Base-by-base conservation (phyloP, 2,113 vertebrate species). In the Balaenoptera acutorostrata region DNA sequence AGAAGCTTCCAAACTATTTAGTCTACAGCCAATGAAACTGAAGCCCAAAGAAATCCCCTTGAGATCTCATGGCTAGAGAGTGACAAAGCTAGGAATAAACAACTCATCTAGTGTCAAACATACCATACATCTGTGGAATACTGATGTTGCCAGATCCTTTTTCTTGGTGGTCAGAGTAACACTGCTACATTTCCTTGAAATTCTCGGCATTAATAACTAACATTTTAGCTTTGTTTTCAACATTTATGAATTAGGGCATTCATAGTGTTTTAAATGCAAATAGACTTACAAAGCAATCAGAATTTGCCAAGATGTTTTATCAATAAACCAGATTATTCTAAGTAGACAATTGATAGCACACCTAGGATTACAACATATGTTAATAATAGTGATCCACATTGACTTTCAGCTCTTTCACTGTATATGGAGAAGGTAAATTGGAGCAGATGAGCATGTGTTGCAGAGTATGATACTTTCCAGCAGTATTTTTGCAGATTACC, bases 141-240 rank as follows among this genome's bases (percentile, higher is more conserved):
- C 8, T 61, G 36, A 52, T 63, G 23, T 20, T 57, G 83, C 69
- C 59, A 68, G 36, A 57, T 64, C 31, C 69, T 39, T 95, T 88
- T 87, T 44, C 29, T 92, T 74, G 20, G 29, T 27, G 21, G 46
- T 39, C 61, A 64, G 64, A 20, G 12, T 55, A 71, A 57, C 21
- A 52, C 3, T 64, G 20, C 8, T 92, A 4, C 1, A 27, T 84
- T 75, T 66, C 27, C 39, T 90, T 64, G 36, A 49, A 71, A 69
- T 88, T 68, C 52, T 86, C 23, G 25, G 21, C 25, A 59, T 82
- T 77, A 61, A 17, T 36, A 63, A 71, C 20, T 36, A 75, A 77
- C 77, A 69, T 15, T 86, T 81, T 59, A 93, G 23, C 25, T 96
- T 95, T 88, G 49, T 59, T 96, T 95, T 66, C 41, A 95, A 12